Conservation (phyloP, 1,140 invertebrate species). For the Lordiphosa stackelbergi region DNA sequence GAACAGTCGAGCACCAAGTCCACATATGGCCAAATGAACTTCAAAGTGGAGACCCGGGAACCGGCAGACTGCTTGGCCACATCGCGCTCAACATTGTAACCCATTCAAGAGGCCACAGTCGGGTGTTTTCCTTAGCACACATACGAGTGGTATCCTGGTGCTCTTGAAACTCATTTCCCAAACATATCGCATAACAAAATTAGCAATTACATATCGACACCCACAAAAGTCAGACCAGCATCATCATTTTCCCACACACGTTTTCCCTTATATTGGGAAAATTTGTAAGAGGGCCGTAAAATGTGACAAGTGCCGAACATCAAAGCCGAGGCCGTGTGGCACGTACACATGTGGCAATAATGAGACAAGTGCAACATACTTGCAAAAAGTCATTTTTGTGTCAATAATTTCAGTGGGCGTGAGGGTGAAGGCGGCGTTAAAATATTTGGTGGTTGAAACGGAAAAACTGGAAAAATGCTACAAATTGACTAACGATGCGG, state of each 20-base stretch:
- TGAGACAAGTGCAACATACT: conserved; percentile 75
- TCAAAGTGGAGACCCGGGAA: conserved; percentile 47
- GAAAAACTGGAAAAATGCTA: conserved; percentile 28
- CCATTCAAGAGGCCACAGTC: conserved; percentile 16
- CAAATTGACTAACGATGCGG: conserved; percentile 44
- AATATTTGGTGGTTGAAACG: conserved; percentile 50
- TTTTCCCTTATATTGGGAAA: conserved; percentile 39
- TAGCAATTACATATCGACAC: conserved; percentile 68
- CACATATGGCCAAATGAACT: conserved; percentile 59
- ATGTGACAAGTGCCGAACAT: conserved; percentile 71
- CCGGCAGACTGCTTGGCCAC: conserved; percentile 62
- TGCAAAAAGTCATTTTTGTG: conserved; percentile 69
- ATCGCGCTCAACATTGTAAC: conserved; percentile 38
- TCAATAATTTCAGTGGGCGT: conserved; percentile 59
- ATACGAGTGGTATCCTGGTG: conserved; percentile 19
- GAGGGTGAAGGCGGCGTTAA: conserved; percentile 10
- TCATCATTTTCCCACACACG: conserved; percentile 44
- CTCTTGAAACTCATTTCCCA: conserved; percentile 43
- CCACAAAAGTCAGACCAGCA: conserved; percentile 33
- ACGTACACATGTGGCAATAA: conserved; percentile 74
- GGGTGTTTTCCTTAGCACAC: background rate
- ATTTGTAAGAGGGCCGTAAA: conserved; percentile 61
- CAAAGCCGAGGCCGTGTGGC: conserved; percentile 53
- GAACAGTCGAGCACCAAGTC: conserved; percentile 24
- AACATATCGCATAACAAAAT: conserved; percentile 63